Base-by-base conservation (phyloP, 2,888 invertebrate species). In the Acanthosepion lycidas region DNA sequence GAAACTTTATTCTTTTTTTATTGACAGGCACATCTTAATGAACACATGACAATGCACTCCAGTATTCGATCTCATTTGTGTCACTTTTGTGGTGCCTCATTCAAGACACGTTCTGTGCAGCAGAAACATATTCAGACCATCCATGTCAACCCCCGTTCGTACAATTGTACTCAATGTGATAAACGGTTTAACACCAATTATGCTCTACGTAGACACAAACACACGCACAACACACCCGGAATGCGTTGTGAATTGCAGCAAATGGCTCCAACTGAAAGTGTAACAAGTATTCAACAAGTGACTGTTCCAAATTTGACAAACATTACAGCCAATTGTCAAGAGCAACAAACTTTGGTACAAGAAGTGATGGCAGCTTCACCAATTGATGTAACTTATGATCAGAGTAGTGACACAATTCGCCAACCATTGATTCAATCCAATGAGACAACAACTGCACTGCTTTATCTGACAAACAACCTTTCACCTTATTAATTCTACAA, bases 71-170 rank as follows among this genome's bases (percentile, higher is more conserved):
- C 97, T 0, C 98, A 97, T 95, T 97, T 98, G 78, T 98, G 98
- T 95, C 98, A 98, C 95, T 97, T 97, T 23, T 98, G 98, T 96
- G 98, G 98, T n/a, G 97, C 98, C 96, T 95, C 98, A 97, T 97
- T 97, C 97, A 98, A 96, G 95, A 97, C 97, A 0, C 96, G 97
- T 42, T 97, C 97, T 0, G 97, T 97, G 2, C 97, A 97, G 95
- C 96, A 97, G 55, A 97, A 97, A 95, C 97, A 97, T 95, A 96
- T 97, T 18, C 96, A 97, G 94, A 97, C 97, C 42, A 97, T 97
- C 94, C 97, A 97, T 95, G 96, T 96, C 59, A 97, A 97, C 95
- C 97, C 97, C 0, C 96, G 97, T 6, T 96, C 97, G 0, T 97
- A 96, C 95, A 95, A 96, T 26, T 97, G 97, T 95, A 94, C 95